phyloP scores from a whole-genome alignment of 2,113 vertebrate species.

The Hirundichthys speculiger region DNA sequence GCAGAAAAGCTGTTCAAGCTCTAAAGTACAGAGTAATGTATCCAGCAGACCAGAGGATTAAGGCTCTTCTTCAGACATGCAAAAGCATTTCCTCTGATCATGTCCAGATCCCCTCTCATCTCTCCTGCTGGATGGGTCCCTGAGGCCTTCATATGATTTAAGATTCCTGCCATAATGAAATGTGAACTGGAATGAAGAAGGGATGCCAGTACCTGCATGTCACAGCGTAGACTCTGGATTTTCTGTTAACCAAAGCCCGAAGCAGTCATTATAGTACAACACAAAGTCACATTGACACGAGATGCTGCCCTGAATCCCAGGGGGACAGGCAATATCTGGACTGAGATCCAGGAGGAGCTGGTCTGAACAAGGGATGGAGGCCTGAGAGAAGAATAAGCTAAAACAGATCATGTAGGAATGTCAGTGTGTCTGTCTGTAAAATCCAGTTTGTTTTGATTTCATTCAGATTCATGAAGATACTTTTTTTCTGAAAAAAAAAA shows the following conservation, averaged over 20 bases:
- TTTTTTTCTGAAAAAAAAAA: neutral
- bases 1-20: slow-evolving; percentile 7
- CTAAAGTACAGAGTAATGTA: slow-evolving; percentile 23
- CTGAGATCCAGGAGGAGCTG: slow-evolving; percentile 46
- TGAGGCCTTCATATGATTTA: slow-evolving; percentile 52
- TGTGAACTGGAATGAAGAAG: slow-evolving; percentile 40
- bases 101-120: slow-evolving; percentile 47
- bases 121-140: slow-evolving; percentile 28
- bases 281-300: slow-evolving; percentile 36
- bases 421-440: slow-evolving; percentile 19
- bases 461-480: neutral
- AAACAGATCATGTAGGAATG: slow-evolving; percentile 42
- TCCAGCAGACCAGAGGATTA: slow-evolving; percentile 40
- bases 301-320: slow-evolving; percentile 40
- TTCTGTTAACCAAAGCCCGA: slow-evolving; percentile 9
- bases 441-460: neutral
- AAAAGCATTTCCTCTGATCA: slow-evolving; percentile 62
- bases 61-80: slow-evolving; percentile 44
- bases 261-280: slow-evolving; percentile 31
- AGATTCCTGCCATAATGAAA: slow-evolving; percentile 66
- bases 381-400: slow-evolving; percentile 34
- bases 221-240: slow-evolving; percentile 11
- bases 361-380: slow-evolving; percentile 30
- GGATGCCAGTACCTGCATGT: slow-evolving; percentile 6
- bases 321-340: slow-evolving; percentile 56